phyloP scores from a whole-genome alignment of 2,888 invertebrate species.

The Aleiodes testaceus region DNA sequence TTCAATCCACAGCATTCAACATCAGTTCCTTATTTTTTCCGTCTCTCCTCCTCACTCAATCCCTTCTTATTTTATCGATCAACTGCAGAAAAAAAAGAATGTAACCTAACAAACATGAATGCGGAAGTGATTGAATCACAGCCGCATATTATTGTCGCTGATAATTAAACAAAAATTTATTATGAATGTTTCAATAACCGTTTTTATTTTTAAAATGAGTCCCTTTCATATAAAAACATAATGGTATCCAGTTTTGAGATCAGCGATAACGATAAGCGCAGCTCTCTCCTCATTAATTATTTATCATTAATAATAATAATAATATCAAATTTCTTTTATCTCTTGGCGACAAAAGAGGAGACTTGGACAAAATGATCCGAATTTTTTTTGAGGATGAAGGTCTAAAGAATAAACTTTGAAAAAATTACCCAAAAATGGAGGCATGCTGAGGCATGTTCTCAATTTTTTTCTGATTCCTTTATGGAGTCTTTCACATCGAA shows the following conservation, averaged over 20 bases:
- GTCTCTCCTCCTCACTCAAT: background rate
- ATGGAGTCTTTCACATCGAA: too few relatives aligned
- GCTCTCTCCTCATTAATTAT: too few relatives aligned
- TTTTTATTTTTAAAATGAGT: background rate
- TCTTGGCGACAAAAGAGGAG: too few relatives aligned
- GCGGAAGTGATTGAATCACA: slow-evolving; percentile 7
- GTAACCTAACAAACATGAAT: background rate
- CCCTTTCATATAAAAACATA: background rate
- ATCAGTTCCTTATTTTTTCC: background rate
- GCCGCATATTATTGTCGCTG: slow-evolving; percentile 5
- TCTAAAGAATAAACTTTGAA: too few relatives aligned
- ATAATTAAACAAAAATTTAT: slow-evolving; percentile 2
- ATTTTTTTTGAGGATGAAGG: too few relatives aligned
- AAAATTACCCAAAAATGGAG: too few relatives aligned
- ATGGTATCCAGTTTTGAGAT: background rate
- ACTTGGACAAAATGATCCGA: too few relatives aligned
- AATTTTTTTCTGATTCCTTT: too few relatives aligned
- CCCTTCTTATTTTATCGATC: background rate
- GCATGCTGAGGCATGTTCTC: too few relatives aligned
- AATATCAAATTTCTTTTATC: too few relatives aligned
- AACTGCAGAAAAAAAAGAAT: background rate
- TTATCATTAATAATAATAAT: too few relatives aligned
- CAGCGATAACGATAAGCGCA: background rate
- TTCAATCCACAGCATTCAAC: background rate
- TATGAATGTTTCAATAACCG: background rate